Evolutionary conservation across 2,797 vertebrate species (phyloP).

Genomic region (Poeciliopsis presidionis): DNA sequence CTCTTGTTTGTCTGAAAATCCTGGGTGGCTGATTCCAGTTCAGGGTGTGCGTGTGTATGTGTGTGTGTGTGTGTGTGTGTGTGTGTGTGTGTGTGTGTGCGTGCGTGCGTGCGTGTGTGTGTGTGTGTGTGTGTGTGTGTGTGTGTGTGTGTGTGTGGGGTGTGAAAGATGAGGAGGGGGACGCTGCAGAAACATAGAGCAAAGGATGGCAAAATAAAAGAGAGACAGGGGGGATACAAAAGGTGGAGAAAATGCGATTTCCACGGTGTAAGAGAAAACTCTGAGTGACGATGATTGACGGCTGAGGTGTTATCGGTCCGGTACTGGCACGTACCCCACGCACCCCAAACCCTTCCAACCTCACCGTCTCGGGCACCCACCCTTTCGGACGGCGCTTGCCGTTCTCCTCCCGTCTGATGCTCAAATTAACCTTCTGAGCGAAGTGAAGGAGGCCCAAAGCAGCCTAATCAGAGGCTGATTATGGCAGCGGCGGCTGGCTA

Average conservation of each 20-base stretch:
- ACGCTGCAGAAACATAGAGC: slow-evolving; percentile 53
- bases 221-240: slow-evolving; percentile 54
- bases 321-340: slow-evolving; percentile 79
- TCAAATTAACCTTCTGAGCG: slow-evolving; percentile 99
- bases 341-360: slow-evolving; percentile 69
- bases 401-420: slow-evolving; percentile 93
- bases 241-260: slow-evolving; percentile 90
- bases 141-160: slow-evolving; percentile 26
- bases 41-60: slow-evolving; percentile 1
- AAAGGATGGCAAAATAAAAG: slow-evolving; percentile 61
- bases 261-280: slow-evolving; percentile 91
- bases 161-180: slow-evolving; percentile 37
- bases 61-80: neutral
- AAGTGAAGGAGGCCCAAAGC: slow-evolving; percentile 99
- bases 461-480: slow-evolving; percentile 99
- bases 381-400: slow-evolving; percentile 76
- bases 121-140: neutral
- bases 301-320: slow-evolving; percentile 90
- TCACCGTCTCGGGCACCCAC: neutral
- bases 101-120: neutral
- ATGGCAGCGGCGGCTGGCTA: slow-evolving; percentile 98
- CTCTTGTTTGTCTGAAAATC: slow-evolving; percentile 42
- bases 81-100: slow-evolving; percentile 2
- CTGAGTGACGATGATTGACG: slow-evolving; percentile 98
- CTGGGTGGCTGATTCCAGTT: slow-evolving; percentile 37